A percentile compares a stretch with the other conserved stretches of the same genome.
Conservation (phyloP, 2,113 vertebrate genomes). For the Ophthalmolycus amberensis region DNA sequence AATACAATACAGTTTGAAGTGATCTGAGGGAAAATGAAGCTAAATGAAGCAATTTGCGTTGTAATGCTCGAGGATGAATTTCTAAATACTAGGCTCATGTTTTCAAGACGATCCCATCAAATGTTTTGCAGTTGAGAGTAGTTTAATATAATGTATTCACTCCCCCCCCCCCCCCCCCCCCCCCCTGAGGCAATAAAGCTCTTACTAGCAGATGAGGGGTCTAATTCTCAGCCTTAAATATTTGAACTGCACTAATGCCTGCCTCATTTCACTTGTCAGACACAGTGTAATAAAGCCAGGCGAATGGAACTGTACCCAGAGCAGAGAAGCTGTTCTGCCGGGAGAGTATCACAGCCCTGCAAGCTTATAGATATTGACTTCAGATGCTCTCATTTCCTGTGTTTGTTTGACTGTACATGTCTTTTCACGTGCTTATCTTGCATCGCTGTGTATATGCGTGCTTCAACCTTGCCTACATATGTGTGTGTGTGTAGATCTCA, state of each 20-base stretch:
- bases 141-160: slow-evolving; percentile 27
- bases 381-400: slow-evolving; percentile 7
- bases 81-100: slow-evolving; percentile 4
- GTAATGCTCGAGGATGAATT: neutral
- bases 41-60: slow-evolving; percentile 2
- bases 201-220: neutral
- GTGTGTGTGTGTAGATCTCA: slow-evolving; percentile 86
- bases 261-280: slow-evolving; percentile 39
- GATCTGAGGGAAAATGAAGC: neutral
- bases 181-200: slow-evolving; percentile 16
- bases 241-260: slow-evolving; percentile 53
- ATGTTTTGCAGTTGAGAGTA: neutral
- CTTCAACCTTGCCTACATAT: neutral
- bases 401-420: neutral
- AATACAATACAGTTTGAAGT: neutral
- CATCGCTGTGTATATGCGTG: neutral
- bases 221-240: slow-evolving; percentile 57
- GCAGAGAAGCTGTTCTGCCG: neutral
- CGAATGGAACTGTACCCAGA: slow-evolving; percentile 3
- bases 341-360: neutral
- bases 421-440: neutral
- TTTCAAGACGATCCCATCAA: neutral
- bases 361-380: neutral
- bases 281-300: slow-evolving; percentile 25
- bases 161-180: slow-evolving; percentile 33